Evolutionary conservation across 2,113 vertebrate species (phyloP), one percentile per base, ranked within the genome.

Genomic region (Columba livia): DNA sequence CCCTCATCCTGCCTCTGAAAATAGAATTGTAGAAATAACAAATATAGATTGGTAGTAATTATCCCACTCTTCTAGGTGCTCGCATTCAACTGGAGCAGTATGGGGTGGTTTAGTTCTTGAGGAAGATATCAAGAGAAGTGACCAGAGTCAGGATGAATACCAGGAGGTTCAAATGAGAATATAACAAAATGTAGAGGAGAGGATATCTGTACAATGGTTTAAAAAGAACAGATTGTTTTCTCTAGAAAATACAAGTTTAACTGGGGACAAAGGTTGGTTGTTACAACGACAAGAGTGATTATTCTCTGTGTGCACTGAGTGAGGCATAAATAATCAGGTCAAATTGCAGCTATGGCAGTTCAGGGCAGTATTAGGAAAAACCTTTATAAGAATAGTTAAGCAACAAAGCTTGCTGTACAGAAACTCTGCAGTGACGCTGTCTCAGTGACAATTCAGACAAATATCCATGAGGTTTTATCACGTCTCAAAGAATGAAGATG

Each of bases 1-100:
- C 4, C 6, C 3, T 6, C 2, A 8, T 6, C 8, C 15, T 2
- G 0, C 3, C 2, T 13, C 23, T 16, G 4, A 25, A 88, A 75
- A 29, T 15, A 61, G 29, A 40, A 29, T 3, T 3, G 11, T 51
- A 31, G 29, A 78, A 85, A 47, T 15, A 66, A 11, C 8, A 94
- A 57, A 31, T 29, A 53, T 6, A 74, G 51, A 71, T 26, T 42
- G 8, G 7, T 26, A 51, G 11, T 3, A 73, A 84, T 19, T 53
- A 75, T 31, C 18, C 3, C 14, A 42, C 29, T 57, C 10, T 53
- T 57, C 19, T 9, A 48, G 25, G 34, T 58, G 26, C 23, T 62
- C 44, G 17, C 16, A 58, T 48, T 53, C 26, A 77, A 3, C 48
- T 32, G 53, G n/a, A 87, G 26, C 25, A 28, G 9, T 42, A 10